Percentiles rank a stretch among this genome's conserved stretches.
These are phyloP conservation scores for Denticeps clupeoides DNA, from an alignment of 2,797 vertebrate species.

Conservation along the genomic window DNA sequence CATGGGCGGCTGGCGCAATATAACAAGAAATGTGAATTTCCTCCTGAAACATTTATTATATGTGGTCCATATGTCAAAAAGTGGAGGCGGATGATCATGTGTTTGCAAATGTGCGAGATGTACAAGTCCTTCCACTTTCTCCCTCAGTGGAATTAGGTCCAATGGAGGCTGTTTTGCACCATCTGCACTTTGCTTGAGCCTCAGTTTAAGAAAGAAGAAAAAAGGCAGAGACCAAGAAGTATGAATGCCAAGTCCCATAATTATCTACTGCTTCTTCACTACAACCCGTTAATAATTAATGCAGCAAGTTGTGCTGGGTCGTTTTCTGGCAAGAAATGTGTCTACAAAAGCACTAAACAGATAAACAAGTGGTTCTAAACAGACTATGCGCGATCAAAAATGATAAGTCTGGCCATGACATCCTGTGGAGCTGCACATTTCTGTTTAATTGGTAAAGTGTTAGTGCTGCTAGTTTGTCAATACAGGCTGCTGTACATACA, in stretches of 20 bases:
- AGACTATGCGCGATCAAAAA: neutral
- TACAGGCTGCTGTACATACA: no score
- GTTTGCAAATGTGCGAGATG: neutral
- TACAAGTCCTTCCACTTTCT: neutral
- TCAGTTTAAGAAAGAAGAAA: neutral
- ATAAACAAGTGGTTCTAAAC: constrained; percentile 7
- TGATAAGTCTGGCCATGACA: neutral
- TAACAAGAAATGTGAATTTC: no score
- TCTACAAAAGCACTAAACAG: constrained; percentile 6
- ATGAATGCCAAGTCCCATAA: constrained; percentile 12
- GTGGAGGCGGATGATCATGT: neutral
- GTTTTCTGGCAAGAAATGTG: constrained; percentile 6
- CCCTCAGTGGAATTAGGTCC: neutral
- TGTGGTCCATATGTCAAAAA: no score
- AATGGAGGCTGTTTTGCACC: constrained; percentile 3
- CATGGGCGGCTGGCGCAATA: no score
- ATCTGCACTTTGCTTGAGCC: constrained; percentile 5
- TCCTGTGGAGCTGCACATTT: neutral
- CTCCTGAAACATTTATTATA: no score
- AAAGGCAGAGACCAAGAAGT: neutral
- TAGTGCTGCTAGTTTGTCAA: no score
- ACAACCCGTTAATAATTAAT: constrained; percentile 8
- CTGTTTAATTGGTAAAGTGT: neutral
- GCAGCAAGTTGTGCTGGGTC: neutral
- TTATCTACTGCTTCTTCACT: constrained; percentile 1